Percentiles rank a stretch among this genome's conserved stretches.
Conservation (phyloP, 2,113 vertebrate species). For the Amazona vittata region DNA sequence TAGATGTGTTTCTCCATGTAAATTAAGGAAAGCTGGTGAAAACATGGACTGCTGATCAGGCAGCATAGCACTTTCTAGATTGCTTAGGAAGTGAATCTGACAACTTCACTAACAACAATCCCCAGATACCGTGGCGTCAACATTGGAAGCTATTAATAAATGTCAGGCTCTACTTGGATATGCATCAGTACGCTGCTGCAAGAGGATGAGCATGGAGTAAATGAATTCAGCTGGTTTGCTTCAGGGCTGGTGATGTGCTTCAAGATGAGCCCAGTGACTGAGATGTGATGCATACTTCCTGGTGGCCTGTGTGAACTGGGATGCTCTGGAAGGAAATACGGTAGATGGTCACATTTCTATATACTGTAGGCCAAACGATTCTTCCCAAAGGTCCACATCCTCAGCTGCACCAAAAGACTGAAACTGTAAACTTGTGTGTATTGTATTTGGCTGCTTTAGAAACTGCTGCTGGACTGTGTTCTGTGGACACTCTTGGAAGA, state of each 20-base stretch:
- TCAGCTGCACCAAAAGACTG: background rate
- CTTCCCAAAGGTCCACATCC: background rate
- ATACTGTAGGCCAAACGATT: background rate
- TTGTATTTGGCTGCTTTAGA: background rate
- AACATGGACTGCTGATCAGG: background rate
- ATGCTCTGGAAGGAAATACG: rapidly evolving
- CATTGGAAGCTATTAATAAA: background rate
- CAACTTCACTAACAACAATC: background rate
- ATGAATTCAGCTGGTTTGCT: background rate
- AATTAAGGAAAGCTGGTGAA: background rate
- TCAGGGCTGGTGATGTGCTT: background rate
- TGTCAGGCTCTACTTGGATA: background rate
- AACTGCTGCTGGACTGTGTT: background rate
- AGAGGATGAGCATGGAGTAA: background rate
- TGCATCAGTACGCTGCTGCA: background rate
- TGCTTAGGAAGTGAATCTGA: background rate
- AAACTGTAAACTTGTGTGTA: background rate
- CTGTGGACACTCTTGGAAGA: background rate
- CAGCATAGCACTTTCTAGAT: background rate
- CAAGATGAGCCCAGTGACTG: background rate
- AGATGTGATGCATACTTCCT: rapidly evolving
- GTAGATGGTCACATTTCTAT: rapidly evolving
- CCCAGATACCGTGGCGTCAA: background rate
- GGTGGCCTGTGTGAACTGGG: background rate
- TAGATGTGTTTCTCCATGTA: background rate